These are phyloP conservation scores for Lucifuga dentata DNA, from an alignment of 2,113 vertebrate species.

Conservation along the genomic window DNA sequence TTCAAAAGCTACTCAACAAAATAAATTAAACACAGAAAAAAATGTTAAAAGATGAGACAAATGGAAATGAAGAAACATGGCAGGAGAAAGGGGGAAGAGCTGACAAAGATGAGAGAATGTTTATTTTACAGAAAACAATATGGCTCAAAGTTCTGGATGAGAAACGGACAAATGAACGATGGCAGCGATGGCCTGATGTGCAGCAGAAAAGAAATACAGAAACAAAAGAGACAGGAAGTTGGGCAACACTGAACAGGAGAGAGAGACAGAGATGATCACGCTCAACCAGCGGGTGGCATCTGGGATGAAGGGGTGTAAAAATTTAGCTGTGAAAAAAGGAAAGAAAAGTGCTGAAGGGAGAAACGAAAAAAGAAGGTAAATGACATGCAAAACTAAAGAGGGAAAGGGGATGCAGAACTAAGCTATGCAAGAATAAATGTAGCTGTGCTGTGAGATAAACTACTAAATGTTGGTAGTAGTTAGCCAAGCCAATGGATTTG, in stretches of 20 bases:
- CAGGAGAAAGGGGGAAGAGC: constrained; percentile 47
- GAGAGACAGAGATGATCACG: constrained; percentile 76
- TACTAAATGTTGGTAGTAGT: not conserved
- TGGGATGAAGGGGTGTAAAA: constrained; percentile 86
- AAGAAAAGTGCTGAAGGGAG: constrained; percentile 65
- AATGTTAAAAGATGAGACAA: constrained; percentile 39
- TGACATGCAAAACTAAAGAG: constrained; percentile 39
- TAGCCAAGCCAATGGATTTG: not conserved
- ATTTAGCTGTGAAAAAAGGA: constrained; percentile 90
- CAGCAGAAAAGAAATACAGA: constrained; percentile 70
- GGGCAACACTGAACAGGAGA: constrained; percentile 83
- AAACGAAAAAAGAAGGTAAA: constrained; percentile 23
- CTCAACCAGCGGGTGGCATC: constrained; percentile 86
- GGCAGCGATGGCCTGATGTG: constrained; percentile 74
- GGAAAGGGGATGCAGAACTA: not conserved
- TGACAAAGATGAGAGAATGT: constrained; percentile 83
- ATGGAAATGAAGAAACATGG: constrained; percentile 63
- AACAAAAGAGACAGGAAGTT: constrained; percentile 62
- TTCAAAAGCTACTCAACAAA: constrained; percentile 75
- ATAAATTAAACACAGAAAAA: constrained; percentile 62
- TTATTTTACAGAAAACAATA: constrained; percentile 93
- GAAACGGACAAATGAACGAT: constrained; percentile 74
- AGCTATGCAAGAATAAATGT: not conserved
- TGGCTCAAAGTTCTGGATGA: constrained; percentile 86
- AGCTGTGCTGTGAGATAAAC: not conserved